Evolutionary conservation across 2,888 invertebrate genomes (phyloP).

Genomic region (Agrochola lychnidis): DNA sequence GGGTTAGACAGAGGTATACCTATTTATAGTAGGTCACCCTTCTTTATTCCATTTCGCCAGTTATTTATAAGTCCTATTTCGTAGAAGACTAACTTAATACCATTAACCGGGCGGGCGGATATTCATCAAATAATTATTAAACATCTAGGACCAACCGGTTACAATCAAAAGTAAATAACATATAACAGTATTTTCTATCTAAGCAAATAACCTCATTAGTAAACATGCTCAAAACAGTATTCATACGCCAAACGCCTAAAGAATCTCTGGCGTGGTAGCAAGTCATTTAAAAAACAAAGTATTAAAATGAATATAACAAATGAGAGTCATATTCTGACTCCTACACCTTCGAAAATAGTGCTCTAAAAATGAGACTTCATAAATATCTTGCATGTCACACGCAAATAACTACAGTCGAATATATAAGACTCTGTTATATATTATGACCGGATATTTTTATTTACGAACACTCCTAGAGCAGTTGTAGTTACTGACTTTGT

Average conservation of each 20-base stretch:
- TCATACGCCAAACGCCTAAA: not conserved
- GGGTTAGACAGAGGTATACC: not conserved
- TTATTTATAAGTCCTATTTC: not conserved
- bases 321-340: conserved; percentile 34
- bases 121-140: not conserved
- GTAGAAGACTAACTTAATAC: not conserved
- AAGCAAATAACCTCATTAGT: not conserved
- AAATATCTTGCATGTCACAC: conserved; percentile 43
- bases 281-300: conserved; percentile 14
- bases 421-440: conserved; percentile 25
- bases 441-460: conserved; percentile 21
- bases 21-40: not conserved
- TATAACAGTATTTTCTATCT: not conserved
- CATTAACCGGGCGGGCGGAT: not conserved
- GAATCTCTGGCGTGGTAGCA: not conserved
- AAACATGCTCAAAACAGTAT: not conserved
- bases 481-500: not conserved
- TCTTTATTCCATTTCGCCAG: not conserved
- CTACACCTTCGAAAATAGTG: conserved; percentile 42
- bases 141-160: not conserved
- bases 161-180: not conserved
- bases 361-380: conserved; percentile 43
- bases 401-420: conserved; percentile 24
- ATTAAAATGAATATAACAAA: conserved; percentile 37
- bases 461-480: conserved; percentile 19